Evolutionary conservation across 2,113 vertebrate species (phyloP), one percentile per base, ranked within the genome.

Genomic region (Malurus elegans): DNA sequence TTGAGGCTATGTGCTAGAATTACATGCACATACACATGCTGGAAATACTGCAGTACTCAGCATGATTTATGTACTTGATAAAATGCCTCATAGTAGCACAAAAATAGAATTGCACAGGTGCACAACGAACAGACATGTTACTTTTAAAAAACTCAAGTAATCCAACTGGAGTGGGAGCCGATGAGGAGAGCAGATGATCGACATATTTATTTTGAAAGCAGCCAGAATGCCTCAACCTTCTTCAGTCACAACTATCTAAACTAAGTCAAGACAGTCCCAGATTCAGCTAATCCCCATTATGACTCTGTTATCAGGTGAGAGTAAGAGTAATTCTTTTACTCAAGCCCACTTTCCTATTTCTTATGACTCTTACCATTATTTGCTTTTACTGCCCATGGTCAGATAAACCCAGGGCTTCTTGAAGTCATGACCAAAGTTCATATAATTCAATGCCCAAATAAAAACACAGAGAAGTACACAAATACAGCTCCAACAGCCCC

Each of bases 181-280:
- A 79, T 91, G 86, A 74, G 48, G 86, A 74, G 48, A 93, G 73
- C 94, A 96, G 79, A 97, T 92, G 92, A 97, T 89, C 12, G 1
- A 87, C 92, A 89, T 92, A 86, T 76, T 90, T 96, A 86, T 91
- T 97, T 95, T 92, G 95, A 95, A 97, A 95, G 91, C 86, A 93
- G 57, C 53, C 80, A 93, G 86, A 91, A 94, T 60, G 92, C 48
- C 65, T 93, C 83, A 95, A 91, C 73, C 69, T 93, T 95, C 91
- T 86, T 67, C 65, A 92, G 89, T 92, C 92, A 92, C 79, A 95
- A 69, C 76, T 74, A 74, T 80, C 71, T 92, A 73, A 80, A 93
- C 36, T 32, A 88, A 88, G 36, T 83, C 47, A n/a, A 32, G n/a
- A 28, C 78, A 86, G n/a, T 45, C 47, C 38, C 61, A 48, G 56